Evolutionary conservation across 2,888 invertebrate species (phyloP), one percentile per base, ranked within the genome.

Genomic region (Conistra vaccinii): DNA sequence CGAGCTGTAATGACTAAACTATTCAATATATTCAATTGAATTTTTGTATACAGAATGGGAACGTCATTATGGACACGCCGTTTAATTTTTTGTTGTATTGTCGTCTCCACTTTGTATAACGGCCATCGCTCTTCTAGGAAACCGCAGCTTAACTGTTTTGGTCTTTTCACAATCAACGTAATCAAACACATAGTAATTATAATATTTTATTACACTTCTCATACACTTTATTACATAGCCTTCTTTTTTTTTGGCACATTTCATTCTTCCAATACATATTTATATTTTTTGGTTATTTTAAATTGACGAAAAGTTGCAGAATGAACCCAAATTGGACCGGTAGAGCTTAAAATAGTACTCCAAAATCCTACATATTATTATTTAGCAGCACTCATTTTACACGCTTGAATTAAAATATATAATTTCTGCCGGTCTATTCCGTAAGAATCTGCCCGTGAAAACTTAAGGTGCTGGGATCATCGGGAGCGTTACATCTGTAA

Each of bases 191-290:
- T 10, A n/a, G n/a, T n/a, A n/a, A 39, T n/a, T 12, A 12, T 53
- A 17, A 53, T 53, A 1, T 42, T 60, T 57, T 39, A 51, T 62
- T 65, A 65, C n/a, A 68, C 7, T 48, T 63, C 9, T 48, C 60
- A 62, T 66, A 63, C 57, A 74, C 26, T 75, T 71, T 65, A 65
- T 80, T 60, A 69, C 29, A 73, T 53, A 78, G 63, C 74, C 60
- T 60, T 76, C 32, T 55, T 57, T 86, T 85, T 55, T 57, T 86
- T 85, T 85, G 87, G 85, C 85, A 85, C 85, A 58, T 61, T 5
- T 26, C 69, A 76, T 67, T 48, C 51, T 60, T 55, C 5, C 14
- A 76, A 58, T 10, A 58, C 12, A 79, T 57, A n/a, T 58, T 42
- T 53, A 66, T 32, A 69, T 62, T 57, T n/a, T 60, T 62, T 42